Evolutionary conservation across 2,888 invertebrate genomes (phyloP).

Genomic region (Cerastis leucographa): DNA sequence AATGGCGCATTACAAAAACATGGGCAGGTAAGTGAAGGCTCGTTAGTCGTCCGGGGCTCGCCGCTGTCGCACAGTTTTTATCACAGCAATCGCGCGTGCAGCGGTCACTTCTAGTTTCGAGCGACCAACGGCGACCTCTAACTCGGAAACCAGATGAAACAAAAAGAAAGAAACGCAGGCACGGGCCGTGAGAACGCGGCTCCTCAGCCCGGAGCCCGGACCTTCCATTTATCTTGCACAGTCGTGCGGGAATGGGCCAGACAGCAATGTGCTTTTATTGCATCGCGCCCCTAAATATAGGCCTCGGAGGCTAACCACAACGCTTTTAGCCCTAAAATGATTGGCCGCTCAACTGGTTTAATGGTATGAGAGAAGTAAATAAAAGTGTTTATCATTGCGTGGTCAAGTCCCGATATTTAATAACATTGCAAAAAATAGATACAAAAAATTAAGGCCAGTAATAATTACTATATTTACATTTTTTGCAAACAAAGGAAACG

Average conservation of each 20-base stretch:
- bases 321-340: constrained; percentile 84
- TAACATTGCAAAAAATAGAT: neutral
- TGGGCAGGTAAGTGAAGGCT: constrained; percentile 79
- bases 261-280: constrained; percentile 89
- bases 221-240: constrained; percentile 89
- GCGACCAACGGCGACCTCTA: constrained; percentile 86
- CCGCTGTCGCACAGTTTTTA: constrained; percentile 84
- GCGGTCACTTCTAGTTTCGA: constrained; percentile 85
- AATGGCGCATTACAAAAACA: constrained; percentile 74
- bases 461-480: neutral
- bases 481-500: constrained; percentile 1
- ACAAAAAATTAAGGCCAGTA: neutral
- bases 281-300: constrained; percentile 89
- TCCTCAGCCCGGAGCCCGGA: constrained; percentile 80
- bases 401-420: neutral
- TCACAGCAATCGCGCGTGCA: constrained; percentile 84
- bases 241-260: constrained; percentile 89
- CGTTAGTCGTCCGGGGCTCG: constrained; percentile 78
- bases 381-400: constrained; percentile 44
- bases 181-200: constrained; percentile 90
- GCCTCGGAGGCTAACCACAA: constrained; percentile 82
- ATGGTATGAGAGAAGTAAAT: constrained; percentile 67
- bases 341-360: constrained; percentile 78
- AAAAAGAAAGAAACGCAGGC: constrained; percentile 87
- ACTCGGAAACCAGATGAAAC: constrained; percentile 87